Base-by-base conservation (phyloP, 64 coral and sea anemone species). In the Stichodactyla mertensii region DNA sequence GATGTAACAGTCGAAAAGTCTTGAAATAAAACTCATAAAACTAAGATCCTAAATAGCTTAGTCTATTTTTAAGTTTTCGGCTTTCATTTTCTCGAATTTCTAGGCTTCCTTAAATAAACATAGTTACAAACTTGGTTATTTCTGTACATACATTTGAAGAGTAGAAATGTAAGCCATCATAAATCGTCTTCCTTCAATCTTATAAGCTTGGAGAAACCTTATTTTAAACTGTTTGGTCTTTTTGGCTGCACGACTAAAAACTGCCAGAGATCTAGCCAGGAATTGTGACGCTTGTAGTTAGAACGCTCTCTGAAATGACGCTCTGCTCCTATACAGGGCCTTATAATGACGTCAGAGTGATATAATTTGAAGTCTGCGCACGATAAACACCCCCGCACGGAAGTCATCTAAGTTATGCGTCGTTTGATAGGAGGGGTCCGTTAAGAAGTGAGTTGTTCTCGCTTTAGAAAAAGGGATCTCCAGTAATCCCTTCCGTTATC, bases 121-220 rank as follows among this genome's bases (percentile, higher is more conserved):
- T 36, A 74, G 20, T 27, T 69, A 69, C n/a, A 74, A 74, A 36
- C 26, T 28, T 58, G 56, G 56, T 2, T 18, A 14, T 74, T 26
- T 27, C 24, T 12, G 27, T 74, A 74, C 69, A 74, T 74, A 74
- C 69, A 74, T 74, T 74, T 74, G 69, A 74, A 74, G 69, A 74
- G 69, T 4, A 31, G 69, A 74, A 13, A 74, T 74, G 24, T 27
- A 74, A 19, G 69, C 69, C 69, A 74, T 74, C 23, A 58, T 27
- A 31, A 31, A 10, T 27, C 16, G n/a, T 13, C 7, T 28, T 71
- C 22, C 66, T 58, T 71, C 22, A 22, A 22, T 10, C 6, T 26
- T 24, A 23, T 74, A 14, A 74, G 23, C 69, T 31, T 31, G 22
- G 27, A 74, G 27, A 74, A 11, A 58, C 14, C 56, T 58, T 58